Conservation (phyloP, 2,797 vertebrate species). For the Labroides dimidiatus region DNA sequence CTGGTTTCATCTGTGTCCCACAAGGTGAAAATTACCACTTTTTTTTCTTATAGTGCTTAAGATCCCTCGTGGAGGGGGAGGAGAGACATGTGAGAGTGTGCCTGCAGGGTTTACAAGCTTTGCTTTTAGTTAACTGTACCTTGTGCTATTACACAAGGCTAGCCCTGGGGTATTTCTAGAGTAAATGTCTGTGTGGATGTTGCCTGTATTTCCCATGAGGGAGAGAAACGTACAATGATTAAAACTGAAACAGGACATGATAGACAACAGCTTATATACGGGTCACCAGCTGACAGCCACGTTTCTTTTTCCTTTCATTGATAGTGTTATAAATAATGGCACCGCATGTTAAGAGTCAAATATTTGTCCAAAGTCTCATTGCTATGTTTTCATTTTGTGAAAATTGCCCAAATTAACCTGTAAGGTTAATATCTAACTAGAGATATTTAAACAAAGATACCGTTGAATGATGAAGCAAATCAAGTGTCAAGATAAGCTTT, state of each 20-base stretch:
- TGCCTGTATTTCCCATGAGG: constrained; percentile 15
- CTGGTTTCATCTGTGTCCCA: constrained; percentile 35
- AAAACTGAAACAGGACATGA: constrained; percentile 2
- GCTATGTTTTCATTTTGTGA: too few species aligned
- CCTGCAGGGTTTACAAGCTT: constrained; percentile 36
- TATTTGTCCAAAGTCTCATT: too few species aligned
- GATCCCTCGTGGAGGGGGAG: constrained; percentile 1
- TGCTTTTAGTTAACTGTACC: constrained; percentile 40
- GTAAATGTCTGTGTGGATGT: constrained; percentile 16
- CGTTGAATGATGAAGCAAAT: too few species aligned
- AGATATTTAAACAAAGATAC: too few species aligned
- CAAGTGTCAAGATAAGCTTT: too few species aligned
- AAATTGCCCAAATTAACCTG: too few species aligned
- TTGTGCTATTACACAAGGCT: constrained; percentile 14
- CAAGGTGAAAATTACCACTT: constrained; percentile 23
- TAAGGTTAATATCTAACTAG: too few species aligned
- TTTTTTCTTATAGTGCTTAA: background rate
- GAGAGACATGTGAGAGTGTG: background rate
- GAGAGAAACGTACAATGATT: constrained; percentile 18
- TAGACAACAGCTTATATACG: too few species aligned
- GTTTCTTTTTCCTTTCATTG: too few species aligned
- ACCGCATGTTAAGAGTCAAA: background rate
- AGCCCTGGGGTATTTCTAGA: constrained; percentile 29
- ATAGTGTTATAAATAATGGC: too few species aligned
- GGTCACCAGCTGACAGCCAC: too few species aligned